phyloP scores from a whole-genome alignment of 2,888 invertebrate species.

The Tribolium freemani region DNA sequence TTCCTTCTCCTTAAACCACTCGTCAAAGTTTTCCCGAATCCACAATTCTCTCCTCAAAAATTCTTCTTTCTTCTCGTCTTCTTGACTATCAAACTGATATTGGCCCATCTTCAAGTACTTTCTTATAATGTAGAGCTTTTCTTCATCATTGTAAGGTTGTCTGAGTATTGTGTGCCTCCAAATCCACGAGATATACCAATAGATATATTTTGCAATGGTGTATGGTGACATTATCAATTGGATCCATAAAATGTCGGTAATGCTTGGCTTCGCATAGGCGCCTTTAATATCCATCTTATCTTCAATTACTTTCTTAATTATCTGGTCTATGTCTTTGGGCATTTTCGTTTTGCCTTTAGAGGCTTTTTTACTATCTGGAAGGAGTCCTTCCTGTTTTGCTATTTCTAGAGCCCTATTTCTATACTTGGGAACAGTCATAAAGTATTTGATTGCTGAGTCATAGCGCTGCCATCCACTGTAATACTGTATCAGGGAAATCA shows the following conservation, averaged over 20 bases:
- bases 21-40: conserved; percentile 83
- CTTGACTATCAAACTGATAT: conserved; percentile 80
- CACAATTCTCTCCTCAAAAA: conserved; percentile 84
- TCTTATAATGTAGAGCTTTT: conserved; percentile 87
- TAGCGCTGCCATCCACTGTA: conserved; percentile 85
- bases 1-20: conserved; percentile 87
- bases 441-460: conserved; percentile 88
- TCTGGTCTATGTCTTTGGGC: conserved; percentile 80
- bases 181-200: conserved; percentile 86
- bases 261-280: conserved; percentile 88
- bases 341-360: conserved; percentile 70
- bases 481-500: conserved; percentile 90
- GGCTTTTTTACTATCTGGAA: conserved; percentile 69
- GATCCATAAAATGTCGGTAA: conserved; percentile 85
- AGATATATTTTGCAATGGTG: conserved; percentile 77
- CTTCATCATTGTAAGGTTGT: conserved; percentile 84
- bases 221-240: conserved; percentile 87
- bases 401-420: conserved; percentile 83
- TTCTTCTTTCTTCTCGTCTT: conserved; percentile 81
- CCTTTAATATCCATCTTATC: conserved; percentile 96
- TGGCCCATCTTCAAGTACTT: conserved; percentile 81
- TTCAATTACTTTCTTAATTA: conserved; percentile 86
- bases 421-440: conserved; percentile 90
- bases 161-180: conserved; percentile 83
- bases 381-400: conserved; percentile 74